Evolutionary conservation across 1,140 invertebrate genomes (phyloP).

Genomic region (Plectus sambesii): DNA sequence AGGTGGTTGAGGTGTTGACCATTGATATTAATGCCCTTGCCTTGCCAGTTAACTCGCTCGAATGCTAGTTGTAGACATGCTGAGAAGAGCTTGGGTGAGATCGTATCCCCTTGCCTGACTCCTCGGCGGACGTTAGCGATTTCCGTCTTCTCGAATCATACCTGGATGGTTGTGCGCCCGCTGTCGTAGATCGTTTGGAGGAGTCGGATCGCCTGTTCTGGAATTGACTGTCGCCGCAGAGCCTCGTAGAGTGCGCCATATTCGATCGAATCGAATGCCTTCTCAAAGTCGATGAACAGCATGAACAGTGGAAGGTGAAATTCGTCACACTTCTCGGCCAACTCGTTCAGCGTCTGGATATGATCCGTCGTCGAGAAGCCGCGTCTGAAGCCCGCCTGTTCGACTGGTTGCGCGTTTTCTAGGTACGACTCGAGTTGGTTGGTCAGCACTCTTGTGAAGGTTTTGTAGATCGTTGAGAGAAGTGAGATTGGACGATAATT

Average conservation of each 20-base stretch:
- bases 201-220: constrained; percentile 6
- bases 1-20: constrained; percentile 16
- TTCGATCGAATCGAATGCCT: constrained; percentile 37
- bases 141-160: neutral
- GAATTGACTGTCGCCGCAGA: constrained; percentile 7
- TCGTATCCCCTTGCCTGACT: constrained; percentile 51
- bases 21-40: constrained; percentile 6
- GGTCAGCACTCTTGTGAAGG: constrained; percentile 10
- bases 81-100: constrained; percentile 51
- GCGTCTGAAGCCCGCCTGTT: constrained; percentile 23
- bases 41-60: constrained; percentile 6
- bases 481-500: constrained; percentile 25
- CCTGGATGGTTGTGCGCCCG: neutral
- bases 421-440: constrained; percentile 7
- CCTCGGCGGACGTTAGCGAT: constrained; percentile 33
- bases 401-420: constrained; percentile 10
- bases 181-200: constrained; percentile 7
- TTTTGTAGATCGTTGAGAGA: constrained; percentile 20
- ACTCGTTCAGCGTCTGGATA: constrained; percentile 12
- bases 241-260: constrained; percentile 5
- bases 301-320: constrained; percentile 29
- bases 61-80: constrained; percentile 47
- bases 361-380: constrained; percentile 24
- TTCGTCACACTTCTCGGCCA: constrained; percentile 32
- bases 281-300: constrained; percentile 34